A percentile compares a stretch with the other conserved stretches of the same genome.
phyloP scores from a whole-genome alignment of 2,888 invertebrate species.

The Marronus borbonicus region DNA sequence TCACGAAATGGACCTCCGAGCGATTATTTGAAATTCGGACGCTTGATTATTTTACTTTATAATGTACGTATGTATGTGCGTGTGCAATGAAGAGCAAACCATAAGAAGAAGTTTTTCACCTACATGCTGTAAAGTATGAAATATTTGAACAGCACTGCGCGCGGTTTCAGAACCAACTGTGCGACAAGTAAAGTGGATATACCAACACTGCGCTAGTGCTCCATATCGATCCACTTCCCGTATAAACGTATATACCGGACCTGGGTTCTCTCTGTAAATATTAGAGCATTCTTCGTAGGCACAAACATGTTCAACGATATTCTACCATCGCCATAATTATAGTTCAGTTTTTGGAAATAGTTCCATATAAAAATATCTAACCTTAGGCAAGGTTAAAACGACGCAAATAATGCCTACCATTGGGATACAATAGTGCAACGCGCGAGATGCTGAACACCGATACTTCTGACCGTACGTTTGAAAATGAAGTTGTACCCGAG shows the following conservation, averaged over 20 bases:
- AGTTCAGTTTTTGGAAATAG: not conserved
- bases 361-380: not conserved
- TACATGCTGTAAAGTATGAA: slow-evolving; percentile 45
- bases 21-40: slow-evolving; percentile 1
- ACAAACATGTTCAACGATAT: slow-evolving; percentile 21
- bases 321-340: not conserved
- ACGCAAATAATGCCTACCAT: not conserved
- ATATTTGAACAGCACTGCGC: slow-evolving; percentile 48
- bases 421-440: not conserved
- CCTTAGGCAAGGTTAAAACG: not conserved
- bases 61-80: not conserved
- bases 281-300: slow-evolving; percentile 45
- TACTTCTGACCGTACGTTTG: slow-evolving; percentile 9
- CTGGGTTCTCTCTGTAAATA: slow-evolving; percentile 49
- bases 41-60: not conserved
- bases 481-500: slow-evolving; percentile 20
- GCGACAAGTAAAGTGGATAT: slow-evolving; percentile 42
- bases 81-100: not conserved
- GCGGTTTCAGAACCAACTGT: slow-evolving; percentile 51
- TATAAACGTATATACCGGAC: slow-evolving; percentile 44
- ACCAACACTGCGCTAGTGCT: slow-evolving; percentile 50
- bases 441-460: not conserved
- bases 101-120: slow-evolving; percentile 28
- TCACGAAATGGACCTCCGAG: slow-evolving; percentile 30
- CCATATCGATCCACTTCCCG: slow-evolving; percentile 54